These are phyloP conservation scores for Epinephelus fuscoguttatus DNA, from an alignment of 2,113 vertebrate genomes.

Conservation along the genomic window DNA sequence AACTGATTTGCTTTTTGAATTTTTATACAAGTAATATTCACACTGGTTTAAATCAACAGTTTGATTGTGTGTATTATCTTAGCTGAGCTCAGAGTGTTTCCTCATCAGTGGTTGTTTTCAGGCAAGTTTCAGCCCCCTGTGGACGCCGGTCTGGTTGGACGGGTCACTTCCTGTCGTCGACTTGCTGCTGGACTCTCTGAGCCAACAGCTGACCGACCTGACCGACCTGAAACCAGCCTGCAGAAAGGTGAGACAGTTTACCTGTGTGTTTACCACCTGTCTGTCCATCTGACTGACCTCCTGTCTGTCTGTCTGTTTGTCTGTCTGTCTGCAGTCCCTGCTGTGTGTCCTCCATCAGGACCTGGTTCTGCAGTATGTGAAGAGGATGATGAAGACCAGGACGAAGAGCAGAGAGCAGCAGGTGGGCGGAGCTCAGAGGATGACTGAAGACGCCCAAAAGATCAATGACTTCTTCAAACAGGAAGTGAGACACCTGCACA, in stretches of 20 bases:
- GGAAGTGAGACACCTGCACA: conserved; percentile 77
- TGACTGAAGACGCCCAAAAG: conserved; percentile 75
- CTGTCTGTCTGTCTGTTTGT: background rate
- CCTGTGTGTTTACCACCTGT: background rate
- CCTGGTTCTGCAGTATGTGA: conserved; percentile 86
- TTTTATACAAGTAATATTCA: no score
- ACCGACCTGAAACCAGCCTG: conserved; percentile 80
- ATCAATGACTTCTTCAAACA: conserved; percentile 85
- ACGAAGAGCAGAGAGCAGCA: conserved; percentile 84
- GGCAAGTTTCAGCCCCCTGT: conserved; percentile 84
- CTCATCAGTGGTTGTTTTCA: conserved; percentile 57
- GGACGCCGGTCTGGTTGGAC: conserved; percentile 83
- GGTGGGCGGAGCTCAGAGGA: conserved; percentile 78
- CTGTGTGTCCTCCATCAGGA: conserved; percentile 72
- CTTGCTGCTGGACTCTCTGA: conserved; percentile 79
- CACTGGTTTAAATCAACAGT: no score
- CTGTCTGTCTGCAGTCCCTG: conserved; percentile 79
- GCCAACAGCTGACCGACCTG: conserved; percentile 72
- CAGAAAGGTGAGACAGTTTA: conserved; percentile 78
- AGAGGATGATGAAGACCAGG: conserved; percentile 84
- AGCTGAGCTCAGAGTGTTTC: no score
- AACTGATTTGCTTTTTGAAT: no score
- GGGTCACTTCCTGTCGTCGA: conserved; percentile 74
- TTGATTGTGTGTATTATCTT: no score
- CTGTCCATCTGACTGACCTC: background rate